Evolutionary conservation across 2,888 invertebrate species (phyloP), one percentile per base, ranked within the genome.

Genomic region (Spilosoma lubricipeda): DNA sequence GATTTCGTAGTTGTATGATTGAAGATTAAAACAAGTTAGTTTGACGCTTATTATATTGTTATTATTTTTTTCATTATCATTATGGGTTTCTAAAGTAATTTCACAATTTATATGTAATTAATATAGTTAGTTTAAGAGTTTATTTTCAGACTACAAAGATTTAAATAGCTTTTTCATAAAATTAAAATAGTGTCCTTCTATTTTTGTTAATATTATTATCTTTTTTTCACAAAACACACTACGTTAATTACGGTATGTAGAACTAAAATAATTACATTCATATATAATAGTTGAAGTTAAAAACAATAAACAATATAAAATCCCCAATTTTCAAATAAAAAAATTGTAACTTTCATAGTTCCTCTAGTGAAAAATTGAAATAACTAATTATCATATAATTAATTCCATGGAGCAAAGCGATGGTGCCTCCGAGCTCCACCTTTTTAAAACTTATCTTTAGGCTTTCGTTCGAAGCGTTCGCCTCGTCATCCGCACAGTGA

Each of bases 401-500:
- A 77, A 77, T 73, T 76, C 48, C 70, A 70, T 65, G 45, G 27
- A 59, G 67, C 11, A 69, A 42, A 42, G 67, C 68, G 69, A 67
- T 70, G 69, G 67, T 68, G 65, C 11, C 65, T 75, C 39, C 63
- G 77, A 75, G 70, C 69, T 18, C 52, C 68, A 65, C 68, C 67
- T 78, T 83, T 79, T 83, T 75, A 79, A 76, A 79, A 80, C 75
- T 78, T 78, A 79, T 81, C 78, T 82, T n/a, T 71, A 75, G 67
- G 76, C 73, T 73, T 82, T 81, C 74, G 66, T 71, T 72, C 27
- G 73, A 71, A 75, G 52, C 77, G 74, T 63, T 39, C 77, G 69
- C 75, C 76, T 77, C 76, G 78, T 80, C 81, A 82, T 77, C 78
- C 73, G 72, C 71, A 82, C 72, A 80, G 81, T 76, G 80, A 78